Conservation (phyloP, 2,888 invertebrate genomes). For the Helicoverpa assulta region DNA sequence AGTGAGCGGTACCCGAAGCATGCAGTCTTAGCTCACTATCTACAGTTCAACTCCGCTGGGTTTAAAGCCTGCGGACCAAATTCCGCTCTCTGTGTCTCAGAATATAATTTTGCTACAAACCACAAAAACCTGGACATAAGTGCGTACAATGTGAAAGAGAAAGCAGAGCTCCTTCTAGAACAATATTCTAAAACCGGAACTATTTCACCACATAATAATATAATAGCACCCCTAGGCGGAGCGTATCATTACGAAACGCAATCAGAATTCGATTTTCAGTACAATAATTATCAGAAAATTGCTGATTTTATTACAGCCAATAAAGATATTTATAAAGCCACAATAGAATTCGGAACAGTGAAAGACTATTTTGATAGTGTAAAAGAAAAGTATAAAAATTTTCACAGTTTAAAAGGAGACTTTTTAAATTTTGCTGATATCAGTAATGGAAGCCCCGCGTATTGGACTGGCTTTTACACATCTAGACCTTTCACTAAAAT, state of each 20-base stretch:
- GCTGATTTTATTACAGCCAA: constrained; percentile 96
- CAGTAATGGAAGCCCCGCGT: constrained; percentile 95
- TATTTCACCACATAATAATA: constrained; percentile 96
- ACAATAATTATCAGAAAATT: constrained; percentile 96
- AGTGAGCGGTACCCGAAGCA: constrained; percentile 78
- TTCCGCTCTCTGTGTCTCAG: constrained; percentile 69
- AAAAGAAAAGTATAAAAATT: constrained; percentile 89
- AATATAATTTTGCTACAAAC: constrained; percentile 93
- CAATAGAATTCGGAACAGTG: constrained; percentile 96
- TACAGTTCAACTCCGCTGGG: constrained; percentile 82
- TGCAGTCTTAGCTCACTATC: constrained; percentile 78
- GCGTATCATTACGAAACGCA: constrained; percentile 96
- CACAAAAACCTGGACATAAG: constrained; percentile 94
- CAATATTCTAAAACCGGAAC: constrained; percentile 97
- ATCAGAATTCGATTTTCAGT: constrained; percentile 98
- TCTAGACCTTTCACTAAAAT: constrained; percentile 96
- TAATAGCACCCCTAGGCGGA: constrained; percentile 97
- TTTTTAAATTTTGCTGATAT: constrained; percentile 99
- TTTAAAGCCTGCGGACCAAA: constrained; percentile 83
- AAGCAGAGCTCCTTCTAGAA: constrained; percentile 95
- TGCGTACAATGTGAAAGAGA: constrained; percentile 94
- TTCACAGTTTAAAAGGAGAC: constrained; percentile 95
- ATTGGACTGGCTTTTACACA: constrained; percentile 99
- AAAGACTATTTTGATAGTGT: constrained; percentile 96
- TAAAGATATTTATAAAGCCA: constrained; percentile 92